Conservation (phyloP, 2,113 vertebrate genomes). For the Muntiacus reevesi region DNA sequence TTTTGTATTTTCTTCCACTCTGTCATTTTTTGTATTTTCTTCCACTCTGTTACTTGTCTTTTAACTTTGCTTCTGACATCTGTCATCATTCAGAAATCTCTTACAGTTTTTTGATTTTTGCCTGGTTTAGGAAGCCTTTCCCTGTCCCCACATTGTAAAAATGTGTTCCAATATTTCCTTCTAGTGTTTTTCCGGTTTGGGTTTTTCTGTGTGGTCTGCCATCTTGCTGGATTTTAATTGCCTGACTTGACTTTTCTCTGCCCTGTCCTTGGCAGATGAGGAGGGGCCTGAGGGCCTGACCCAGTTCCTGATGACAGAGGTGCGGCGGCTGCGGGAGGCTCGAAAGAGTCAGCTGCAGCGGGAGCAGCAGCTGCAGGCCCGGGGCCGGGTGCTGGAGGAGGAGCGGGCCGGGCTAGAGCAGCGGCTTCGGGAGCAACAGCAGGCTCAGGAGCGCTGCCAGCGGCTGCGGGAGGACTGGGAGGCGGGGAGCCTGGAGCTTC, state of each 20-base stretch:
- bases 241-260: not conserved
- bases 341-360: conserved; percentile 86
- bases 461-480: conserved; percentile 93
- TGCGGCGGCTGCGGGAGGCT: conserved; percentile 90
- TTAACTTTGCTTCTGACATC: not conserved
- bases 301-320: conserved; percentile 95
- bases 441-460: conserved; percentile 86
- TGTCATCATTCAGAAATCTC: not conserved
- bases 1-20: not conserved
- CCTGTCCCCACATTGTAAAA: not conserved
- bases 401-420: conserved; percentile 86
- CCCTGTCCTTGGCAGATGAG: conserved; percentile 81
- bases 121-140: not conserved
- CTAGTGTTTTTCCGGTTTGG: not conserved
- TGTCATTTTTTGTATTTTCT: not conserved
- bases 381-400: conserved; percentile 89
- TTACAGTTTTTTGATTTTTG: not conserved
- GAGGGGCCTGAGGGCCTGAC: conserved; percentile 95
- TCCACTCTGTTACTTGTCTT: not conserved
- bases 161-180: not conserved
- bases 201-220: not conserved
- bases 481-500: conserved; percentile 87
- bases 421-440: conserved; percentile 86
- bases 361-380: conserved; percentile 90
- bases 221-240: not conserved